These are phyloP conservation scores for Patiria miniata DNA, from an alignment of 35 echinoderm and acorn worm genomes.

Conservation along the genomic window DNA sequence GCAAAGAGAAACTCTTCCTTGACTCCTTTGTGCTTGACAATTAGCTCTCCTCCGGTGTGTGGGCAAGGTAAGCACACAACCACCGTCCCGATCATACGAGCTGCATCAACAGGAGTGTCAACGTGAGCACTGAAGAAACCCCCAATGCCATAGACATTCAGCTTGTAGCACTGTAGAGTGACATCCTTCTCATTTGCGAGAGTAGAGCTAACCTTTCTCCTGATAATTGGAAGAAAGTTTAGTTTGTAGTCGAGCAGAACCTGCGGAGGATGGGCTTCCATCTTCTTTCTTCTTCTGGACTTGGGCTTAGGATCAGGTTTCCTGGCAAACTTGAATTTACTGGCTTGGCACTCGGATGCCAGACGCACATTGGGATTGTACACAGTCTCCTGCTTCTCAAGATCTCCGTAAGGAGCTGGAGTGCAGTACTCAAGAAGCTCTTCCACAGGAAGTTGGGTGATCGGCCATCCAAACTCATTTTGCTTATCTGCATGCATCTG, in stretches of 20 bases:
- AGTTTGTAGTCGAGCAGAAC: not conserved
- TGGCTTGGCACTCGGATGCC: not conserved
- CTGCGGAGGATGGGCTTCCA: too few species aligned
- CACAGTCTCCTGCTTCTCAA: not conserved
- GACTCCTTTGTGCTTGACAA: not conserved
- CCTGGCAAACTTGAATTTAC: not conserved
- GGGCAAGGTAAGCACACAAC: not conserved
- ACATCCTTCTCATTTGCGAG: not conserved
- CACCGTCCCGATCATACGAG: not conserved
- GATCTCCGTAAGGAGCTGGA: not conserved
- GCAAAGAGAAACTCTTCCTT: constrained; percentile 10
- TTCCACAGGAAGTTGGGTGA: not conserved
- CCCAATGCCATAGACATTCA: not conserved
- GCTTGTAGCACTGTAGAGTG: not conserved
- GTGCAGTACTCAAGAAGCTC: not conserved
- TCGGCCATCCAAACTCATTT: not conserved
- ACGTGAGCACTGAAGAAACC: constrained; percentile 14
- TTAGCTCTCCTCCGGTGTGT: not conserved
- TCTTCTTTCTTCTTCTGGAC: too few species aligned
- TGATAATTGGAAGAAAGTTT: not conserved
- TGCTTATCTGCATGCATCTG: not conserved
- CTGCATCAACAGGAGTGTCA: constrained; percentile 2
- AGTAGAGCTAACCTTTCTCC: not conserved
- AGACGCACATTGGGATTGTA: constrained; percentile 5
- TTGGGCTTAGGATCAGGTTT: too few species aligned